A percentile compares a stretch with the other conserved stretches of the same genome.
Conservation (phyloP, 2,888 invertebrate species). For the Drosophila lutescens region DNA sequence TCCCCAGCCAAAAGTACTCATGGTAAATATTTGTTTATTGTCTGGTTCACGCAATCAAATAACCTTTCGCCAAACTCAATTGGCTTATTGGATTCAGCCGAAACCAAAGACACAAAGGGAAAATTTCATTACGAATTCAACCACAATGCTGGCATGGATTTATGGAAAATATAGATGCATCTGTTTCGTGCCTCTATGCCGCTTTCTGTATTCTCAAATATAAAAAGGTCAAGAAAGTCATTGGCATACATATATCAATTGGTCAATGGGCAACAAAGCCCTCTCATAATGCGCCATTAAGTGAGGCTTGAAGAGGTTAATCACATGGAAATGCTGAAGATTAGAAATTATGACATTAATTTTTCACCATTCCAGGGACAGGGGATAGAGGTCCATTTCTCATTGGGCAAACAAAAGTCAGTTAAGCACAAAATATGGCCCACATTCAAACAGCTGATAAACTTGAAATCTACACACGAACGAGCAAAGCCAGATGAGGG, state of each 20-base stretch:
- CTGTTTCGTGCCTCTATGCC: not conserved
- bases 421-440: slow-evolving; percentile 67
- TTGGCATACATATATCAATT: slow-evolving; percentile 43
- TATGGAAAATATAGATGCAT: slow-evolving; percentile 31
- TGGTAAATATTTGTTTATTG: slow-evolving; percentile 58
- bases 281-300: slow-evolving; percentile 63
- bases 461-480: slow-evolving; percentile 65
- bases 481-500: slow-evolving; percentile 46
- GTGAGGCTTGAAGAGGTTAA: slow-evolving; percentile 72
- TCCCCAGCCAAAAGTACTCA: slow-evolving; percentile 37
- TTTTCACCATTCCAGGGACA: slow-evolving; percentile 49
- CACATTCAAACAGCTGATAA: slow-evolving; percentile 71
- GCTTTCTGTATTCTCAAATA: not conserved
- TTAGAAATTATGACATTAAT: slow-evolving; percentile 80
- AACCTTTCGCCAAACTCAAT: slow-evolving; percentile 61
- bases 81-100: slow-evolving; percentile 67
- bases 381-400: slow-evolving; percentile 55
- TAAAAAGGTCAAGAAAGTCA: slow-evolving; percentile 39
- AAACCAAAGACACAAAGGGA: slow-evolving; percentile 25
- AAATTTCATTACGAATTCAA: slow-evolving; percentile 36
- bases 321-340: slow-evolving; percentile 77
- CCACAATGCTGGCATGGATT: slow-evolving; percentile 20
- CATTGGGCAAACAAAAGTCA: slow-evolving; percentile 59
- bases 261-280: slow-evolving; percentile 52
- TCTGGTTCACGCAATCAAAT: slow-evolving; percentile 51